Conservation (phyloP, 1,140 invertebrate genomes). For the Neodiprion virginianus region DNA sequence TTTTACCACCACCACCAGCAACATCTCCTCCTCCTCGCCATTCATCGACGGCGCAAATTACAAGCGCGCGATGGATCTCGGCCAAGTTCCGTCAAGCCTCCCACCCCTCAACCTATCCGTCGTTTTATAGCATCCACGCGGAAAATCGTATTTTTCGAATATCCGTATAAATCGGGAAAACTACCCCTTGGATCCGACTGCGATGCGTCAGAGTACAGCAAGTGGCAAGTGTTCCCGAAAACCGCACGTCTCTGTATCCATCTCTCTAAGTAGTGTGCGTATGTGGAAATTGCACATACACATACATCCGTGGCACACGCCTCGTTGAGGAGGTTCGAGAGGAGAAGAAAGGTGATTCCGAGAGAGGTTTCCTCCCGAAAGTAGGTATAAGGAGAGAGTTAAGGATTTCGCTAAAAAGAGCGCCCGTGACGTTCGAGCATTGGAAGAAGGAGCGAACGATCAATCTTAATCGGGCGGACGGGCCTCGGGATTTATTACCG, state of each 20-base stretch:
- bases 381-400: no score
- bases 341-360: neutral
- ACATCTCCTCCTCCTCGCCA: conserved; percentile 6
- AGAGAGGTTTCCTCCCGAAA: neutral
- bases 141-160: no score
- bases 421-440: no score
- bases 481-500: neutral
- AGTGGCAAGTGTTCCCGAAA: no score
- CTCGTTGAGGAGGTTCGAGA: neutral
- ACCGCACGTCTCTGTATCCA: neutral
- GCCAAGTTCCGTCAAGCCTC: conserved; percentile 25
- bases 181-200: no score
- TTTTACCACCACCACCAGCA: no score
- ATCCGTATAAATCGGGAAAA: no score
- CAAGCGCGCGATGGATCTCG: neutral
- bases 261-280: neutral
- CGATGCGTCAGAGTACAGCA: no score
- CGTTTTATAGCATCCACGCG: conserved; percentile 9
- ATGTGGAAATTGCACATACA: no score
- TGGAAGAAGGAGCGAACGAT: neutral
- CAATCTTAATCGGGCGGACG: conserved; percentile 1
- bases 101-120: neutral
- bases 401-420: neutral
- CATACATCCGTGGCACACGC: neutral
- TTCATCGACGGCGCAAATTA: neutral